Base-by-base conservation (phyloP, 1,140 invertebrate genomes). In the Glomeris maerens region DNA sequence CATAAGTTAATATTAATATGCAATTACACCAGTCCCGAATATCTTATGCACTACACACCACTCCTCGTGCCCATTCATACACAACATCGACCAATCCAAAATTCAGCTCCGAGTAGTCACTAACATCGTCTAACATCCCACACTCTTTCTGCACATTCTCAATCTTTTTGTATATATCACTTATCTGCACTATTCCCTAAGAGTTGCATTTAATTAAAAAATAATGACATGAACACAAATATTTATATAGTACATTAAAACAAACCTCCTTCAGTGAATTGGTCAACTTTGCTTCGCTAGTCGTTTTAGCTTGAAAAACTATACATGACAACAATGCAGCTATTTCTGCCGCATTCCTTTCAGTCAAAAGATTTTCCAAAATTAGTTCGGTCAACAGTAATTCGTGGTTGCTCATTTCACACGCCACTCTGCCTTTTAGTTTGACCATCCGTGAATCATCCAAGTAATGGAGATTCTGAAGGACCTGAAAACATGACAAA, bases 331-430 rank as follows among this genome's bases (percentile, higher is more conserved):
- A 66, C 13, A 95, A 62, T 1, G 92, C 86, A 1, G 91, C 92
- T 44, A 98, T 94, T 69, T 97, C 91, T 0, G 84, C 79, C 0
- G 89, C 82, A 57, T 79, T 74, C 36, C 88, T 75, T 59, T 87
- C 78, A 0, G 80, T 83, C 44, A 99, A 77, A 45, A 91, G 76
- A 69, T 97, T 94, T 52, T 87, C 78, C 50, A 97, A 80, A n/a
- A 99, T 80, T 1, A 98, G 67, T 69, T 99, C 95, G 0, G 93
- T 97, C 41, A 98, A 83, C 21, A 98, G 74, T 2, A 98, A 69
- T 65, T 98, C 94, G 50, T 79, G 73, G 51, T 82, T 91, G 17
- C 89, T 87, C 79, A 98, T 96, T 66, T 93, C 83, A 62, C 93
- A 88, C 2, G 93, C 95, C 5, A 98, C 91, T 52, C 84, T 74